phyloP scores from a whole-genome alignment of 2,797 vertebrate species.

The Poeciliopsis gracilis region DNA sequence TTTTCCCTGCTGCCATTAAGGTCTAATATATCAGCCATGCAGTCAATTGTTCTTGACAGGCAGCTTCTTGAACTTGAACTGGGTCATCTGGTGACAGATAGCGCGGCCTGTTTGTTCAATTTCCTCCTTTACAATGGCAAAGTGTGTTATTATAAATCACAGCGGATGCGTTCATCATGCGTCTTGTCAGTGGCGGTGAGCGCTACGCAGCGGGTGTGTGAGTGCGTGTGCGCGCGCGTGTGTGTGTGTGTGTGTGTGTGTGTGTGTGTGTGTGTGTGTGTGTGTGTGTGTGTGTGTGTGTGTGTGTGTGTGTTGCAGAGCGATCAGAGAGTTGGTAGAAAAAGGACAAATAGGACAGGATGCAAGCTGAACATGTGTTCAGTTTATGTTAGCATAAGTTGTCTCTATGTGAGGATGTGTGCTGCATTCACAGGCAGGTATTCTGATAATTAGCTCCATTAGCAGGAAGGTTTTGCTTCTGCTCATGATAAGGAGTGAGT shows the following conservation, averaged over 20 bases:
- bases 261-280: constrained; percentile 13
- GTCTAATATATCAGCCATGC: constrained; percentile 83
- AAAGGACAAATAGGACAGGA: constrained; percentile 60
- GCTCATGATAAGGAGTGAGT: no score
- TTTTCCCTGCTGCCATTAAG: constrained; percentile 77
- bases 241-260: constrained; percentile 12
- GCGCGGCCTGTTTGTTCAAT: constrained; percentile 80
- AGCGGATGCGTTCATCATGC: constrained; percentile 75
- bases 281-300: constrained; percentile 10
- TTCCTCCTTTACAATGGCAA: constrained; percentile 73
- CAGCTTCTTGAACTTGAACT: constrained; percentile 84
- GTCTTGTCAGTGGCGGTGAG: constrained; percentile 63
- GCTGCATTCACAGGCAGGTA: background rate
- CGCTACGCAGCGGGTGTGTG: background rate
- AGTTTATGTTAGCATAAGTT: constrained; percentile 16
- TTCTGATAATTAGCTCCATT: background rate
- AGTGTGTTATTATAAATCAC: constrained; percentile 82
- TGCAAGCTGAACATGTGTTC: constrained; percentile 28
- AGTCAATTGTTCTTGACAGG: constrained; percentile 82
- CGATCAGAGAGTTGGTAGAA: constrained; percentile 2
- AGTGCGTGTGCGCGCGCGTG: constrained; percentile 5
- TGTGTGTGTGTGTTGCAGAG: constrained; percentile 9
- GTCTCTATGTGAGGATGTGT: background rate
- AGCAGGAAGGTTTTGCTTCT: background rate
- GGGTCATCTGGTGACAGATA: constrained; percentile 82